Evolutionary conservation across 2,888 invertebrate genomes (phyloP).

Genomic region (Megalurothrips usitatus): DNA sequence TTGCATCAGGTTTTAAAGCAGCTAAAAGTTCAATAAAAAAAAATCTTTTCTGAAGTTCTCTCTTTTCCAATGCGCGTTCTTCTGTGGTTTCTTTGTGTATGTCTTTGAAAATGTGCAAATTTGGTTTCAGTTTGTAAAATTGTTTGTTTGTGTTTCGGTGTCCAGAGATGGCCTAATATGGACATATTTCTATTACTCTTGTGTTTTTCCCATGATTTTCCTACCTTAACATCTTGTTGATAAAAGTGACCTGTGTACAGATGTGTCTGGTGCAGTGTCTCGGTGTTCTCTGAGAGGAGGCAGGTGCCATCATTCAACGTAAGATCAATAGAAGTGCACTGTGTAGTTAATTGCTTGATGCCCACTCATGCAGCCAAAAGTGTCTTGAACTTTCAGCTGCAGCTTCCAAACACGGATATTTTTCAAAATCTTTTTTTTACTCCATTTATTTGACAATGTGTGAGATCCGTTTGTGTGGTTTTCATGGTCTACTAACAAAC

Average conservation of each 20-base stretch:
- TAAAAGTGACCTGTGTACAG: slow-evolving; percentile 1
- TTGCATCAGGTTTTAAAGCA: too few species aligned
- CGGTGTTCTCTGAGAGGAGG: slow-evolving; percentile 18
- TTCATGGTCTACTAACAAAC: background rate
- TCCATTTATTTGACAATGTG: background rate
- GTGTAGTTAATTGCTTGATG: slow-evolving; percentile 14
- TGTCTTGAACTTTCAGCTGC: slow-evolving; percentile 4
- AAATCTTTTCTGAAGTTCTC: too few species aligned
- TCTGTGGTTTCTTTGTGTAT: too few species aligned
- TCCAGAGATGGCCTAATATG: too few species aligned
- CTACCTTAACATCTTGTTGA: background rate
- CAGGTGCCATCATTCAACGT: slow-evolving; percentile 13
- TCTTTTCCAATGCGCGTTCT: too few species aligned
- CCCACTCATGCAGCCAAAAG: background rate
- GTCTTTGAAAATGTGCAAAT: too few species aligned
- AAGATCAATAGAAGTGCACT: slow-evolving; percentile 15
- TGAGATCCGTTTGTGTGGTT: background rate
- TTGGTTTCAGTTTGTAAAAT: too few species aligned
- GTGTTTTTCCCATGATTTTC: background rate
- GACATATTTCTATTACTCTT: too few species aligned
- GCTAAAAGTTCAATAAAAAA: too few species aligned
- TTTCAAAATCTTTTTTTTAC: background rate
- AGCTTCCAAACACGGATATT: background rate
- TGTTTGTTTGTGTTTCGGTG: too few species aligned
- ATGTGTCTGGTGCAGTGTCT: slow-evolving; percentile 16